A percentile compares a stretch with the other conserved stretches of the same genome.
phyloP scores from a whole-genome alignment of 2,797 vertebrate genomes.

The Xerus rutilus region DNA sequence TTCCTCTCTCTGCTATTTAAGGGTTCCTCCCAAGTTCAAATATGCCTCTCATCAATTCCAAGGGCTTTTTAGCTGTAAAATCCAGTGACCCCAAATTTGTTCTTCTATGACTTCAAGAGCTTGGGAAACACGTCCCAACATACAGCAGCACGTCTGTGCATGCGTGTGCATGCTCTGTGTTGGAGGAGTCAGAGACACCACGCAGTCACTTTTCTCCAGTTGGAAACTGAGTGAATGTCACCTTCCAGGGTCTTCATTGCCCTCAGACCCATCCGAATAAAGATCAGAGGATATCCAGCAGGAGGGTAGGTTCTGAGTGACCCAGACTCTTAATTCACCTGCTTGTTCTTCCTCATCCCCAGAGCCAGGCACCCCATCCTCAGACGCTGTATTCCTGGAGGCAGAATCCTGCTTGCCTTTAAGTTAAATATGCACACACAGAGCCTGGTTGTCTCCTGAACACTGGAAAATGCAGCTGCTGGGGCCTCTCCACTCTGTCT shows the following conservation, averaged over 20 bases:
- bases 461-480: accelerated
- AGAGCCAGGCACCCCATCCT: not conserved
- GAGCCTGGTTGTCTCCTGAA: not conserved
- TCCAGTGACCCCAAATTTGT: not conserved
- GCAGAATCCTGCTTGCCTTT: not conserved
- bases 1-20: no score
- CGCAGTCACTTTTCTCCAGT: not conserved
- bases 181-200: not conserved
- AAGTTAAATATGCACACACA: not conserved
- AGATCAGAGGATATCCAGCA: accelerated
- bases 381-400: not conserved
- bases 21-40: not conserved
- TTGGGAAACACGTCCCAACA: not conserved
- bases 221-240: not conserved
- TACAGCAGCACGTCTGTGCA: no score
- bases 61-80: not conserved
- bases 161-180: not conserved
- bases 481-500: no score
- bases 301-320: accelerated
- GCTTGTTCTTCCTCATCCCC: not conserved
- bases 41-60: no score
- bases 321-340: no score
- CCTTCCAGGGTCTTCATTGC: not conserved
- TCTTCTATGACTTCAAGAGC: not conserved
- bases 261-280: not conserved